phyloP scores from a whole-genome alignment of 2,797 vertebrate genomes.

The Zenarchopterus dispar region DNA sequence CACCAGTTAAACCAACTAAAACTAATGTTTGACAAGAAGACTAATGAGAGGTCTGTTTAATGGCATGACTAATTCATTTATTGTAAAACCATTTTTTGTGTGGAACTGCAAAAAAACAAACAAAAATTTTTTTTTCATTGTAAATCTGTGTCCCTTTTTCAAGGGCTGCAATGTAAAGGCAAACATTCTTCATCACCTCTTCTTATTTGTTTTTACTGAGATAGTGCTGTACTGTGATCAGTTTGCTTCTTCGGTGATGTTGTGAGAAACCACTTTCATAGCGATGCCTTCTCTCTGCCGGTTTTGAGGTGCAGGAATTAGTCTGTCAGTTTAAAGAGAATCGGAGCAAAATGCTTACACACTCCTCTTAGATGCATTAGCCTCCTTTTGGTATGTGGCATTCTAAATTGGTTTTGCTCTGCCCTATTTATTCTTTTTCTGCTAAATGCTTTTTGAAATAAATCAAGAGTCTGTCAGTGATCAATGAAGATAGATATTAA shows the following conservation, averaged over 20 bases:
- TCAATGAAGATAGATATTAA: slow-evolving; percentile 76
- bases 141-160: neutral
- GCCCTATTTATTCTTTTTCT: slow-evolving; percentile 58
- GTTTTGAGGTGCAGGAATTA: slow-evolving; percentile 8
- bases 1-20: slow-evolving; percentile 1
- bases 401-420: slow-evolving; percentile 51
- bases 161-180: neutral
- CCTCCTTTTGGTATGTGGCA: slow-evolving; percentile 35
- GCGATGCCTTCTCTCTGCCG: neutral
- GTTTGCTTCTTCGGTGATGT: neutral
- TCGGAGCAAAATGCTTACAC: slow-evolving; percentile 18
- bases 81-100: slow-evolving; percentile 2
- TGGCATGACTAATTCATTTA: slow-evolving; percentile 4
- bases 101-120: neutral
- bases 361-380: slow-evolving; percentile 28
- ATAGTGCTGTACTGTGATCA: slow-evolving; percentile 10
- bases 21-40: slow-evolving; percentile 6
- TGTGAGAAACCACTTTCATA: neutral
- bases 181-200: neutral
- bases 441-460: slow-evolving; percentile 73
- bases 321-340: slow-evolving; percentile 36
- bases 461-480: slow-evolving; percentile 71
- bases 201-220: slow-evolving; percentile 11
- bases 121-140: neutral
- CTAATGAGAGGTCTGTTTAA: slow-evolving; percentile 4